Evolutionary conservation across 92 coral and sea anemone species (phyloP), one percentile per base, ranked within the genome.

Genomic region (Bergia puertoricense): DNA sequence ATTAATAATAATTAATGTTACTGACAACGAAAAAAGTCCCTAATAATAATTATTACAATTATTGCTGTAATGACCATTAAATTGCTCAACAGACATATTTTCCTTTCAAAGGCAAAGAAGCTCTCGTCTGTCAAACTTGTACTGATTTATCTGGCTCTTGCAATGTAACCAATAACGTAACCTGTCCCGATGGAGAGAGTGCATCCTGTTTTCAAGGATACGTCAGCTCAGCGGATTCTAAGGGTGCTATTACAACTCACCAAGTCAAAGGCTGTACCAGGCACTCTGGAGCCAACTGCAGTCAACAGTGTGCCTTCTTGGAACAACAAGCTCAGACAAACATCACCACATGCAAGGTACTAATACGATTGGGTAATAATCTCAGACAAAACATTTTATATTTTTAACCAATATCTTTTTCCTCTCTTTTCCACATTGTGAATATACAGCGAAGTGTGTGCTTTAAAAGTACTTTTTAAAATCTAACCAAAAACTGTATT

Each of bases 171-270:
- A 78, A 18, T 41, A 14, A 40, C 2, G 40, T 37, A 22, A 44
- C 81, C 15, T 79, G 83, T 65, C 71, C 40, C 44, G 54, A 79
- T 38, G 83, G 13, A 50, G 69, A 8, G 62, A 30, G 18, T 54
- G n/a, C 83, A 20, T 59, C 41, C 68, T 79, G 83, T 79, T 79
- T 50, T 69, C 45, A 79, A 36, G 83, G 83, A 50, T 79, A 79
- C 68, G 68, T 79, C 11, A 79, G 41, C n/a, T 51, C 44, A 23
- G 14, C 15, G 13, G 83, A 6, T 23, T 30, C 69, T 37, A 37
- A 54, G 42, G 83, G 83, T 30, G 15, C 45, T 23, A 39, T 50
- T 50, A 79, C 44, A 6, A 23, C 20, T 30, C 68, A 79, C 68
- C 68, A 79, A 79, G 83, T 79, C 9, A 50, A 36, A 50, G 83